Evolutionary conservation across 1,140 invertebrate species (phyloP).

Genomic region (Drosophila guanche): DNA sequence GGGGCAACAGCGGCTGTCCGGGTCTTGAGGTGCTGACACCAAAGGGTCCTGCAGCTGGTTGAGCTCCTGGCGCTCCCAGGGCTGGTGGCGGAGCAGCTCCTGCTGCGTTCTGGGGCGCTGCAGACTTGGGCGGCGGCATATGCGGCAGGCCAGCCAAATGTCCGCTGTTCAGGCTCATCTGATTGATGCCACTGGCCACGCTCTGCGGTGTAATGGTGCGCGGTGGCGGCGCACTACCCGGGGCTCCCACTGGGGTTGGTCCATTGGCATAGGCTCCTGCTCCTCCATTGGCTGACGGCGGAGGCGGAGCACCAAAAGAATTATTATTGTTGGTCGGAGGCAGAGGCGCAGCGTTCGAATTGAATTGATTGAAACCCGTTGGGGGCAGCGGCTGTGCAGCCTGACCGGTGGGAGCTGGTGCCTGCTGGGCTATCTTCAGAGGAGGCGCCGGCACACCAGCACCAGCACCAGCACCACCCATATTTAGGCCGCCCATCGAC

Average conservation of each 20-base stretch:
- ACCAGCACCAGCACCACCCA: slow-evolving; percentile 38
- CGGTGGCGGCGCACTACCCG: slow-evolving; percentile 12
- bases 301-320: slow-evolving; percentile 42
- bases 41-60: slow-evolving; percentile 20
- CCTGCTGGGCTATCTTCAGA: slow-evolving; percentile 58
- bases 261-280: slow-evolving; percentile 63
- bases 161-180: slow-evolving; percentile 79
- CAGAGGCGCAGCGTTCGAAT: slow-evolving; percentile 49
- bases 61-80: slow-evolving; percentile 18
- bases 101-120: slow-evolving; percentile 5
- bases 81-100: slow-evolving; percentile 22
- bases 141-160: slow-evolving; percentile 71
- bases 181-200: slow-evolving; percentile 63
- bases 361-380: slow-evolving; percentile 59
- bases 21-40: slow-evolving; percentile 31
- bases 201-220: slow-evolving; percentile 54
- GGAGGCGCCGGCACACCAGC: slow-evolving; percentile 39
- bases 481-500: slow-evolving; percentile 72
- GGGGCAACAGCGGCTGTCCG: slow-evolving; percentile 36
- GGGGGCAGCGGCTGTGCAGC: slow-evolving; percentile 36
- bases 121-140: slow-evolving; percentile 69
- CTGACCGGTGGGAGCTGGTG: slow-evolving; percentile 7
- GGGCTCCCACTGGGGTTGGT: slow-evolving; percentile 8
- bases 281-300: not conserved
- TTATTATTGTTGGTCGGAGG: slow-evolving; percentile 67